Evolutionary conservation across 2,797 vertebrate genomes (phyloP).

Genomic region (Acrocephalus scirpaceus): DNA sequence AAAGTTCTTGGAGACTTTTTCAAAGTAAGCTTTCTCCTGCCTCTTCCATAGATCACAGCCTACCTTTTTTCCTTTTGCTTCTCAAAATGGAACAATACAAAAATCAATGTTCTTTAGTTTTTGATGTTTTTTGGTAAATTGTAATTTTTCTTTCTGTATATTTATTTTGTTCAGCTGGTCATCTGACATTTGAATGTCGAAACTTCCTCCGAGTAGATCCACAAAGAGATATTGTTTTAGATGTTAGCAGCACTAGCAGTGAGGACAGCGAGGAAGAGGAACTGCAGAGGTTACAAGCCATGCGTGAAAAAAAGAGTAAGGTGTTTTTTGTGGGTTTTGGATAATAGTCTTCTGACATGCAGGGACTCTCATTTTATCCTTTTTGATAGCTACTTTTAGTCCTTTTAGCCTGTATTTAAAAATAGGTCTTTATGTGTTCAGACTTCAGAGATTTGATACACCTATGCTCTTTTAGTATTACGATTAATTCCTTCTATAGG

Average conservation of each 20-base stretch:
- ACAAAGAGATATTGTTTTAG: conserved; percentile 95
- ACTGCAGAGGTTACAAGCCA: conserved; percentile 71
- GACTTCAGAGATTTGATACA: not conserved
- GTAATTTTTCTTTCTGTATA: not conserved
- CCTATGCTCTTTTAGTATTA: not conserved
- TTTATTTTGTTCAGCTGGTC: conserved; percentile 84
- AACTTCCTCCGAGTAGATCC: conserved; percentile 98
- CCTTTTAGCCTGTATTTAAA: not conserved
- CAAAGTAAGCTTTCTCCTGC: not conserved
- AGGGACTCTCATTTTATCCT: not conserved
- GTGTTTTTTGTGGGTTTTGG: not conserved
- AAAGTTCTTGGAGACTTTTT: not conserved
- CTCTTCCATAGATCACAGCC: not conserved
- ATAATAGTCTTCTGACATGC: not conserved
- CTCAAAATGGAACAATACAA: not conserved
- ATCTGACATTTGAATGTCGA: conserved; percentile 96
- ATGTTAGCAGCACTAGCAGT: conserved; percentile 96
- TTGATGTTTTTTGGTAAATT: not conserved
- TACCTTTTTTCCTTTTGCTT: not conserved
- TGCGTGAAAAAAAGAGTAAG: conserved; percentile 79
- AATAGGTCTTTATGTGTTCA: not conserved
- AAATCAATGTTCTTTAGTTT: not conserved
- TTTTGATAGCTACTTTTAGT: not conserved
- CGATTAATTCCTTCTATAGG: not conserved
- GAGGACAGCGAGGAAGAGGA: conserved; percentile 93